Evolutionary conservation across 2,888 invertebrate species (phyloP).

Genomic region (Pristionchus entomophagus): DNA sequence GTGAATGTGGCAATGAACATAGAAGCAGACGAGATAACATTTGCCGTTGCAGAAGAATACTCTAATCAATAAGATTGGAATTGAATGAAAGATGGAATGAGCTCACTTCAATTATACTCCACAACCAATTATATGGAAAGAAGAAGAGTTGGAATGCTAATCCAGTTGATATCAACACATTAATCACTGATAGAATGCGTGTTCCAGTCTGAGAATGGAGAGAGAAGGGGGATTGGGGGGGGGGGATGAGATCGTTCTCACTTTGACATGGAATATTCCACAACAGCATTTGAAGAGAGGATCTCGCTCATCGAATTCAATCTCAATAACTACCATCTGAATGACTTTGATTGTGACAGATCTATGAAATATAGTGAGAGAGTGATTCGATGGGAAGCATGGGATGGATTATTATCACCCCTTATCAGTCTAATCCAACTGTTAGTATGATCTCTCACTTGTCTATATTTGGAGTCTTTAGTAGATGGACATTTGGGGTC

Average conservation of each 20-base stretch:
- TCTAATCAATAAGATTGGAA: conserved; percentile 7
- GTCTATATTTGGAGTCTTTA: too few relatives aligned
- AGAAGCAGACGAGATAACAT: background rate
- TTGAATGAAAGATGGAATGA: background rate
- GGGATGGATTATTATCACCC: background rate
- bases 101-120: background rate
- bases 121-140: background rate
- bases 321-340: background rate
- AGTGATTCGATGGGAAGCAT: background rate
- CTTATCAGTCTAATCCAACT: background rate
- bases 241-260: background rate
- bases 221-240: background rate
- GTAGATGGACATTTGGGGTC: too few relatives aligned
- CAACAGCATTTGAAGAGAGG: conserved; percentile 40
- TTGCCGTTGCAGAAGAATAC: background rate
- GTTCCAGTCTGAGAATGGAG: background rate
- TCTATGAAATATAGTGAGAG: background rate
- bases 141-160: background rate
- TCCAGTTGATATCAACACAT: background rate
- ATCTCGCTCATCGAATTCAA: conserved; percentile 31
- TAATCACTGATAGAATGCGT: background rate
- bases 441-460: background rate
- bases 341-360: background rate
- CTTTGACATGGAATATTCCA: conserved; percentile 27
- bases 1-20: conserved; percentile 14